Evolutionary conservation across 2,888 invertebrate genomes (phyloP).

Genomic region (Polyommatus icarus): DNA sequence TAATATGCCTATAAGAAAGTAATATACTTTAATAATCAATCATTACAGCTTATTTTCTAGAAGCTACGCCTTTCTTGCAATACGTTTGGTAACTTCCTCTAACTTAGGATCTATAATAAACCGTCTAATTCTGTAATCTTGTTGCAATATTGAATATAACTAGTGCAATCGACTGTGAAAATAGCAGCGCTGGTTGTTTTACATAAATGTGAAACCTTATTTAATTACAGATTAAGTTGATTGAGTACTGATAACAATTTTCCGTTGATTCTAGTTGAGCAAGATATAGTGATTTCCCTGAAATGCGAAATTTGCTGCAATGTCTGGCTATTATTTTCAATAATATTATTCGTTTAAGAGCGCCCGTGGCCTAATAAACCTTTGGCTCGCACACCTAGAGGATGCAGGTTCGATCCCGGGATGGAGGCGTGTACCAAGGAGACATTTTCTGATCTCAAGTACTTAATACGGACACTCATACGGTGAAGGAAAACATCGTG

Average conservation of each 20-base stretch:
- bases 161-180: slow-evolving; percentile 50
- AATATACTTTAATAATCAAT: slow-evolving; percentile 6
- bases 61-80: slow-evolving; percentile 5
- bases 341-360: not conserved
- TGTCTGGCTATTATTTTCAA: not conserved
- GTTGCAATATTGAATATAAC: slow-evolving; percentile 46
- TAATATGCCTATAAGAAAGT: not conserved
- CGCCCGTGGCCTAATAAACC: too few species aligned
- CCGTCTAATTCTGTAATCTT: slow-evolving; percentile 44
- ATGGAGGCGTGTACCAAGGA: too few species aligned
- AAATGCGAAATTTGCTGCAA: slow-evolving; percentile 3
- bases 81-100: slow-evolving; percentile 45
- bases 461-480: not conserved
- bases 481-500: too few species aligned
- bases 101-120: slow-evolving; percentile 40
- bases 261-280: slow-evolving; percentile 16
- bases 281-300: slow-evolving; percentile 1
- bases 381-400: too few species aligned
- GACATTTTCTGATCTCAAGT: too few species aligned
- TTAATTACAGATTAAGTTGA: slow-evolving; percentile 33
- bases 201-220: slow-evolving; percentile 41
- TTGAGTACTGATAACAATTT: slow-evolving; percentile 24
- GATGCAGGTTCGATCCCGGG: too few species aligned
- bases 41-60: not conserved
- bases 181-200: slow-evolving; percentile 43